phyloP scores from a whole-genome alignment of 2,888 invertebrate species.

The Cephus runcator region DNA sequence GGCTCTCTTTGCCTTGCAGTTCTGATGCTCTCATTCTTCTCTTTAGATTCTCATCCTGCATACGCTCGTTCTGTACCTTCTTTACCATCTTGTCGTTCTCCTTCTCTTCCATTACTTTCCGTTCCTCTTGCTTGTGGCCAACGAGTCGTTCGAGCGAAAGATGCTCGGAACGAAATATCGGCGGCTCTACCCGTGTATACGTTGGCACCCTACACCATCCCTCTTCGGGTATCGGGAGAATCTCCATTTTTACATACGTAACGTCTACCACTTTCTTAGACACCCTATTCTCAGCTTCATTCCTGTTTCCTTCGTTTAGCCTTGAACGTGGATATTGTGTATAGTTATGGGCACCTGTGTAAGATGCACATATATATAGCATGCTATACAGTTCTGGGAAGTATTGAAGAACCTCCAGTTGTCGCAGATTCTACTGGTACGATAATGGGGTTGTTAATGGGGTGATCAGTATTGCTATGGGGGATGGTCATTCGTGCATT shows the following conservation, averaged over 20 bases:
- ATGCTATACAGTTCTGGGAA: background rate
- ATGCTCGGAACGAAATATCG: slow-evolving; percentile 47
- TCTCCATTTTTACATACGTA: slow-evolving; percentile 31
- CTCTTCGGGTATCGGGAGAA: slow-evolving; percentile 32
- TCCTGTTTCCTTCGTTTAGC: background rate
- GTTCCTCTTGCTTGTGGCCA: background rate
- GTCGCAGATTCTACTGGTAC: background rate
- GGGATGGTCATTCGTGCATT: background rate
- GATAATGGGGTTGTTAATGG: background rate
- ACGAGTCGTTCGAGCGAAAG: slow-evolving; percentile 14
- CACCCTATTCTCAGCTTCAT: slow-evolving; percentile 8
- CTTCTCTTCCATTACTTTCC: background rate
- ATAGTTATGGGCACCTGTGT: background rate
- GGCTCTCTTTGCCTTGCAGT: slow-evolving; percentile 22
- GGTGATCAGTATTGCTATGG: background rate
- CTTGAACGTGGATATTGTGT: background rate
- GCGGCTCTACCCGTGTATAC: slow-evolving; percentile 44
- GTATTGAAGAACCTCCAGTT: background rate
- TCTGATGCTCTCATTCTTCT: slow-evolving; percentile 16
- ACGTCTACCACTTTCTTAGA: slow-evolving; percentile 7
- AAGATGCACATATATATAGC: background rate
- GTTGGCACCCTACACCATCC: slow-evolving; percentile 20
- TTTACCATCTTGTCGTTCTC: slow-evolving; percentile 7
- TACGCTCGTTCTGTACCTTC: background rate
- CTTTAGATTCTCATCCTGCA: background rate